Conservation (phyloP, 2,113 vertebrate genomes). For the Phaethon lepturus region DNA sequence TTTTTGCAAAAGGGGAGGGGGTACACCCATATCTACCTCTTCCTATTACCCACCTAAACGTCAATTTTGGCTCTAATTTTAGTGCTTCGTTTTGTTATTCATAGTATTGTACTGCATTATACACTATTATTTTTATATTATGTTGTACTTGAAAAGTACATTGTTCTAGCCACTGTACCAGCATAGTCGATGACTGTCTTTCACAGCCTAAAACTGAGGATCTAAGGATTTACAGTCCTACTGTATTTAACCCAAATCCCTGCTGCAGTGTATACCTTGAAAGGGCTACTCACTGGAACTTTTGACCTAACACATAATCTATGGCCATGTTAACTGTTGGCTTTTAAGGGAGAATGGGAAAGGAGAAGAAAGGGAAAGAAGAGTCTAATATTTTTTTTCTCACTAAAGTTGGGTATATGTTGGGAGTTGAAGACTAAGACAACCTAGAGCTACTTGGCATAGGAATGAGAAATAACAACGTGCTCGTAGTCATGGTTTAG, state of each 20-base stretch:
- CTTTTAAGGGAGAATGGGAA: neutral
- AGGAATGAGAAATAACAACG: neutral
- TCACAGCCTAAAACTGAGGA: neutral
- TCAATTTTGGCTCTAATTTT: neutral
- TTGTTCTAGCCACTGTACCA: neutral
- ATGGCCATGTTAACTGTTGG: neutral
- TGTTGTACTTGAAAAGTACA: neutral
- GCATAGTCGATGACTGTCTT: neutral
- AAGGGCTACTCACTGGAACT: neutral
- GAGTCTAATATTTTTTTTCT: neutral
- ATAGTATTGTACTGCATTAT: neutral
- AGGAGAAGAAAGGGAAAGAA: neutral
- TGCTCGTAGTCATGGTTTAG: neutral
- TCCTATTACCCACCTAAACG: neutral
- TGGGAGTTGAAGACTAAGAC: neutral
- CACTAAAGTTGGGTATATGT: accelerated
- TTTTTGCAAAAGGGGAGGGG: neutral
- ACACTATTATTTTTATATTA: neutral
- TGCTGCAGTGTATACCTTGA: neutral
- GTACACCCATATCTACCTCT: neutral
- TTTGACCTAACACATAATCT: neutral
- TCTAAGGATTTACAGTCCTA: neutral
- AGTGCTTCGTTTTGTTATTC: neutral
- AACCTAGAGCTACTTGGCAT: neutral
- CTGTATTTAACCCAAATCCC: neutral